Conservation (phyloP, 1,140 invertebrate species). For the Drosophila chauvacae region DNA sequence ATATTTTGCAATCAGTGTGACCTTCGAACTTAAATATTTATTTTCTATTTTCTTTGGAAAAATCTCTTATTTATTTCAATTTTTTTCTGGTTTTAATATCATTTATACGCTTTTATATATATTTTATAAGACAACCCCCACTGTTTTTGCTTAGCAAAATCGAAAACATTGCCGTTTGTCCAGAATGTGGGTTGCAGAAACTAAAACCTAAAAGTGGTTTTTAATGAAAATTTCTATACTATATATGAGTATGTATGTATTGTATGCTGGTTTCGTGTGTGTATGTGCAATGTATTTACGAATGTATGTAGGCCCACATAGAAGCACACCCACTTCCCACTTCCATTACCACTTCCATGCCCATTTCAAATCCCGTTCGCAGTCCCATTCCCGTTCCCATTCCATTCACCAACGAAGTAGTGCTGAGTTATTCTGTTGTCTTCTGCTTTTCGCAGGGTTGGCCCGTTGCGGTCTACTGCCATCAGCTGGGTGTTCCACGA, state of each 20-base stretch:
- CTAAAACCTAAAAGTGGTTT: constrained; percentile 73
- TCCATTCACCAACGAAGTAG: constrained; percentile 16
- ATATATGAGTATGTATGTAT: constrained; percentile 10
- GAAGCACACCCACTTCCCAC: constrained; percentile 44
- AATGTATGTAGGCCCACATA: constrained; percentile 32
- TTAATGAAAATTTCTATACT: constrained; percentile 67
- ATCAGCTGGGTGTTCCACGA: constrained; percentile 54
- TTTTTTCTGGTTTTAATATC: no score
- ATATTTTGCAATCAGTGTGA: no score
- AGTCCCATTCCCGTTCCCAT: constrained; percentile 28
- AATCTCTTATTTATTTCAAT: no score
- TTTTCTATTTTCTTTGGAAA: no score
- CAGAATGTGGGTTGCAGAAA: constrained; percentile 77
- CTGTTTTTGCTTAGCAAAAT: constrained; percentile 40
- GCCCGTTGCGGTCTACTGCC: constrained; percentile 73
- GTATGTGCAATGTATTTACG: constrained; percentile 4
- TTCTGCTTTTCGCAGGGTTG: constrained; percentile 69
- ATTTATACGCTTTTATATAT: background rate
- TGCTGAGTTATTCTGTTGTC: constrained; percentile 24
- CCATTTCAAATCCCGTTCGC: constrained; percentile 36
- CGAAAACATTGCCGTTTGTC: constrained; percentile 31
- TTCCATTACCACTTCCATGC: constrained; percentile 38
- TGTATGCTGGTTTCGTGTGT: constrained; percentile 21
- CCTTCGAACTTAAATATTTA: no score
- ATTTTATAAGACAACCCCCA: constrained; percentile 27